A percentile compares a stretch with the other conserved stretches of the same genome.
phyloP scores from a whole-genome alignment of 2,113 vertebrate genomes.

The Barnardius zonarius region DNA sequence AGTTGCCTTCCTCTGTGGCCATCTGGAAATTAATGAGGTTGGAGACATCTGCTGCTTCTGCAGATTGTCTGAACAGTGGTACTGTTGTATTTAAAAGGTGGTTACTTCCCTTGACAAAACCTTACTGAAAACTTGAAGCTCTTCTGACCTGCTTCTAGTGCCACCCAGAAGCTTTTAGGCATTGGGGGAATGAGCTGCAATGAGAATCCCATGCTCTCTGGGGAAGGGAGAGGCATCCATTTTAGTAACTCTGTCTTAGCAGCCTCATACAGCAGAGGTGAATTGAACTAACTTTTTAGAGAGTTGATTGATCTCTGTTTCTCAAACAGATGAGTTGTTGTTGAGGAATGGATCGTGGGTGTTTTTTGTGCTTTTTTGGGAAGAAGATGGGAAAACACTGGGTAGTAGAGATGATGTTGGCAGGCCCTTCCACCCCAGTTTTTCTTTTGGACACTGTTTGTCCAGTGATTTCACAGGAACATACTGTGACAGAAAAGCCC shows the following conservation, averaged over 20 bases:
- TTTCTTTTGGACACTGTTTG: neutral
- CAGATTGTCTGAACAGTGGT: neutral
- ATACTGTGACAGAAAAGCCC: neutral
- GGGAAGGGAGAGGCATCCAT: neutral
- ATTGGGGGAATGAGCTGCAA: too few species aligned
- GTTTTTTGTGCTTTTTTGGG: neutral
- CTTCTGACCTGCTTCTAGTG: neutral
- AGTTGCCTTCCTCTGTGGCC: neutral
- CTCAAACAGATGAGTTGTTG: neutral
- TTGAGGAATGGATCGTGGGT: neutral
- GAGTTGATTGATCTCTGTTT: too few species aligned
- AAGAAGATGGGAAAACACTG: neutral
- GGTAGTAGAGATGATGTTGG: neutral
- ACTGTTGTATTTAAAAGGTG: too few species aligned
- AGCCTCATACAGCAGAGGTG: accelerated
- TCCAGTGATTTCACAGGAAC: neutral
- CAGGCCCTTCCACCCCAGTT: neutral
- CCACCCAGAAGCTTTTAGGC: neutral
- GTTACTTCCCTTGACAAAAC: neutral
- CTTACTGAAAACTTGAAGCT: neutral
- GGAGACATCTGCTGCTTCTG: neutral
- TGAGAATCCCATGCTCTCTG: too few species aligned
- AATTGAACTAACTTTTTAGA: neutral
- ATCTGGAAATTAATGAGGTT: neutral
- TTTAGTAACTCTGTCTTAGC: neutral